Evolutionary conservation across 2,113 vertebrate genomes (phyloP).

Genomic region (Perccottus glenii): DNA sequence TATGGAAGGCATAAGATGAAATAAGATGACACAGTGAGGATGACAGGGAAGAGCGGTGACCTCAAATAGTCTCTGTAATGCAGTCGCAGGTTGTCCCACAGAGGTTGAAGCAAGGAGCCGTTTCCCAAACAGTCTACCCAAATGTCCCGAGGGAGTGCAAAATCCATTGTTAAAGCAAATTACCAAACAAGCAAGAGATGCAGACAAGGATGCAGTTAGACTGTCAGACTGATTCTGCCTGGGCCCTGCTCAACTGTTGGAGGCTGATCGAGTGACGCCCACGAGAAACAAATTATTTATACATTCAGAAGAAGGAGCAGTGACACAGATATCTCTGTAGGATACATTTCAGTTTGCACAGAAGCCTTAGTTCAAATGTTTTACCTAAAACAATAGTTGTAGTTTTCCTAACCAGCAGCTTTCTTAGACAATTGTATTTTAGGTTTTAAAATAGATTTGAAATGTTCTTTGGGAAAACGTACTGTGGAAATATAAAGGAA

Average conservation of each 20-base stretch:
- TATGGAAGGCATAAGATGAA: conserved; percentile 73
- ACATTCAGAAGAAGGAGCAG: not conserved
- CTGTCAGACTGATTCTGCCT: not conserved
- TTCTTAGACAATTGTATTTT: no score
- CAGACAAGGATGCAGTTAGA: not conserved
- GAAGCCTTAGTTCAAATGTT: no score
- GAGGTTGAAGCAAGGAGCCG: conserved; percentile 67
- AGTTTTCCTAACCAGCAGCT: no score
- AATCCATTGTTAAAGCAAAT: conserved; percentile 42
- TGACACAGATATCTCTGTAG: no score
- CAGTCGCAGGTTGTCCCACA: conserved; percentile 72
- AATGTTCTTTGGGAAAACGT: no score
- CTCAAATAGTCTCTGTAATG: conserved; percentile 71
- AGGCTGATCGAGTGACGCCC: conserved; percentile 40
- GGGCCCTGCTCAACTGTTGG: conserved; percentile 3
- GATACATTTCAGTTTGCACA: no score
- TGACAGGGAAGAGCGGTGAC: conserved; percentile 76
- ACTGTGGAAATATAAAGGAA: no score
- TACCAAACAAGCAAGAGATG: not conserved
- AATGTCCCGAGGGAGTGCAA: conserved; percentile 11
- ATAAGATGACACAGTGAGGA: conserved; percentile 77
- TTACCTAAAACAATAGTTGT: no score
- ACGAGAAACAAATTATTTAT: conserved; percentile 61
- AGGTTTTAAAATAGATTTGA: no score
- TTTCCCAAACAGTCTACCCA: conserved; percentile 47